Percentiles rank a stretch among this genome's conserved stretches.
These are phyloP conservation scores for Fregata magnificens DNA, from an alignment of 2,113 vertebrate species.

Conservation along the genomic window DNA sequence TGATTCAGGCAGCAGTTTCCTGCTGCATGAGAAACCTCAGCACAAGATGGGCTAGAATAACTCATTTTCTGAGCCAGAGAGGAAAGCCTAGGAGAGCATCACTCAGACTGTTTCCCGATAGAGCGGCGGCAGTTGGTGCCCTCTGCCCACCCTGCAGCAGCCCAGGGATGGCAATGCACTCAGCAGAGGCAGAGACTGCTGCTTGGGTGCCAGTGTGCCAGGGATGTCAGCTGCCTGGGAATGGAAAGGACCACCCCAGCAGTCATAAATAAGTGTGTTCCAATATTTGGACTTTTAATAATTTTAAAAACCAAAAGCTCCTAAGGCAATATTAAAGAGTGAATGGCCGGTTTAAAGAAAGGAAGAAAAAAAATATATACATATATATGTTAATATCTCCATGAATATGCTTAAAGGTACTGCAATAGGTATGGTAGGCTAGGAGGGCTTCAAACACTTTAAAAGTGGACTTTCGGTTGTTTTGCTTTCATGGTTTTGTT, in stretches of 20 bases:
- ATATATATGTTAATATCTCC: not conserved
- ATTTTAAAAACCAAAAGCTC: not conserved
- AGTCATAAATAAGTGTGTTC: not conserved
- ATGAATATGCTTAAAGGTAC: not conserved
- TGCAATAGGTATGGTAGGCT: not conserved
- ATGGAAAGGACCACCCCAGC: not conserved
- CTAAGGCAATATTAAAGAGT: not conserved
- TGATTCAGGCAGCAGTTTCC: not conserved
- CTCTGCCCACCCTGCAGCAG: not conserved
- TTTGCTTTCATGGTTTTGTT: not conserved
- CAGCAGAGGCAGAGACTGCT: not conserved
- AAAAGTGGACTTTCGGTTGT: not conserved
- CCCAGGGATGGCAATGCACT: not conserved
- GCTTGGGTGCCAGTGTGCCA: not conserved
- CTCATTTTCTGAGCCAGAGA: not conserved
- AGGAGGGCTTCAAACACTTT: not conserved
- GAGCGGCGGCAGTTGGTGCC: fast-evolving
- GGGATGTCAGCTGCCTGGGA: not conserved
- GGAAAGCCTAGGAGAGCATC: not conserved
- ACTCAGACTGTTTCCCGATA: not conserved
- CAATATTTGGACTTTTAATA: not conserved
- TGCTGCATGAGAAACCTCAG: not conserved
- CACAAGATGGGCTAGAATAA: not conserved
- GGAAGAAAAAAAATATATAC: not conserved
- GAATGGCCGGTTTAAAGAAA: not conserved